phyloP scores from a whole-genome alignment of 2,888 invertebrate species.

The Tachina grossa region DNA sequence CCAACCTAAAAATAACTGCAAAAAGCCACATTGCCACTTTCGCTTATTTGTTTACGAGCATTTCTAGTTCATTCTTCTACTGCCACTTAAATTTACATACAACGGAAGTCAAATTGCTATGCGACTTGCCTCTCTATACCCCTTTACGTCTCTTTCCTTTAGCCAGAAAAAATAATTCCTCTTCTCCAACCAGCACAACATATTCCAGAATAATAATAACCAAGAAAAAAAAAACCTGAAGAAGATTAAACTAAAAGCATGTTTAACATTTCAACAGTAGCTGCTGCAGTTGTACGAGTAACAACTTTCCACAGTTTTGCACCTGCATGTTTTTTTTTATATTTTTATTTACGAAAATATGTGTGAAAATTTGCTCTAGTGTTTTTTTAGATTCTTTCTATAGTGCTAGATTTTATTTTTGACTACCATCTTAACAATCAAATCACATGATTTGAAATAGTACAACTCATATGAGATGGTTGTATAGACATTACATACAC shows the following conservation, averaged over 20 bases:
- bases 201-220: not conserved
- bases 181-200: slow-evolving; percentile 9
- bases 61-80: slow-evolving; percentile 33
- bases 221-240: slow-evolving; percentile 9
- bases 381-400: slow-evolving; percentile 3
- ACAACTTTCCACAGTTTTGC: slow-evolving; percentile 32
- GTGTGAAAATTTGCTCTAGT: slow-evolving; percentile 25
- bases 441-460: slow-evolving; percentile 7
- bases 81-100: slow-evolving; percentile 68
- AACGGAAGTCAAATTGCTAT: slow-evolving; percentile 55
- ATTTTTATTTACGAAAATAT: slow-evolving; percentile 8
- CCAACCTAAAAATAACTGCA: not conserved
- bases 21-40: slow-evolving; percentile 67
- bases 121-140: not conserved
- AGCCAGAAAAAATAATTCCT: not conserved
- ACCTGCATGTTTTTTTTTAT: slow-evolving; percentile 39
- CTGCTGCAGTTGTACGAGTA: slow-evolving; percentile 11
- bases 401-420: slow-evolving; percentile 30
- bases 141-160: not conserved
- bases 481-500: not conserved
- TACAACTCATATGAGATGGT: not conserved
- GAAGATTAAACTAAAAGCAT: slow-evolving; percentile 60
- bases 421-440: slow-evolving; percentile 26
- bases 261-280: slow-evolving; percentile 37
- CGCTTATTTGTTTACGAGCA: slow-evolving; percentile 64